Evolutionary conservation across 1,140 invertebrate genomes (phyloP).

Genomic region (Ips nitidus): DNA sequence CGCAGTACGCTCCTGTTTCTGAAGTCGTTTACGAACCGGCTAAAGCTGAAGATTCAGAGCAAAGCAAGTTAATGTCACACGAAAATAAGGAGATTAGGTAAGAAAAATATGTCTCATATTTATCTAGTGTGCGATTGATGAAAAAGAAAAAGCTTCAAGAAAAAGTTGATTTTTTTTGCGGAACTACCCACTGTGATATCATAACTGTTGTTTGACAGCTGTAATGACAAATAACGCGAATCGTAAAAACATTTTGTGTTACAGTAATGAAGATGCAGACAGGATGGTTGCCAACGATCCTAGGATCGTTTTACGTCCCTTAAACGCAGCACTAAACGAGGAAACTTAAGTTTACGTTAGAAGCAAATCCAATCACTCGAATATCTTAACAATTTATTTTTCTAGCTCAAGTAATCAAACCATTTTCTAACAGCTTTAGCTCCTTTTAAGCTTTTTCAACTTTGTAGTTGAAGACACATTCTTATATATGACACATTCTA

Average conservation of each 20-base stretch:
- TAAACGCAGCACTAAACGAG: conserved; percentile 56
- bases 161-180: conserved; percentile 2
- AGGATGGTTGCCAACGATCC: conserved; percentile 67
- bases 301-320: conserved; percentile 62
- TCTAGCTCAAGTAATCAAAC: too few species aligned
- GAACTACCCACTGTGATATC: too few species aligned
- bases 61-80: conserved; percentile 65
- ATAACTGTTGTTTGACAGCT: too few species aligned
- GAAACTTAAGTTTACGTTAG: conserved; percentile 50
- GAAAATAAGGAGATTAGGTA: conserved; percentile 62
- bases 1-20: conserved; percentile 68
- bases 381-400: too few species aligned
- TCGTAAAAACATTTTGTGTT: conserved; percentile 37
- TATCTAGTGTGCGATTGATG: neutral
- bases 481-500: too few species aligned
- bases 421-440: too few species aligned
- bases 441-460: too few species aligned
- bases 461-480: too few species aligned
- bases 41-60: conserved; percentile 62
- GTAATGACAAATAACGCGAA: too few species aligned
- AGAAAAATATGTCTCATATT: conserved; percentile 17
- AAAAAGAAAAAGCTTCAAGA: conserved; percentile 2
- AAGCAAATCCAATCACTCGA: neutral
- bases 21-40: conserved; percentile 64
- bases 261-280: conserved; percentile 66